Evolutionary conservation across 2,113 vertebrate genomes (phyloP).

Genomic region (Cololabis saira): DNA sequence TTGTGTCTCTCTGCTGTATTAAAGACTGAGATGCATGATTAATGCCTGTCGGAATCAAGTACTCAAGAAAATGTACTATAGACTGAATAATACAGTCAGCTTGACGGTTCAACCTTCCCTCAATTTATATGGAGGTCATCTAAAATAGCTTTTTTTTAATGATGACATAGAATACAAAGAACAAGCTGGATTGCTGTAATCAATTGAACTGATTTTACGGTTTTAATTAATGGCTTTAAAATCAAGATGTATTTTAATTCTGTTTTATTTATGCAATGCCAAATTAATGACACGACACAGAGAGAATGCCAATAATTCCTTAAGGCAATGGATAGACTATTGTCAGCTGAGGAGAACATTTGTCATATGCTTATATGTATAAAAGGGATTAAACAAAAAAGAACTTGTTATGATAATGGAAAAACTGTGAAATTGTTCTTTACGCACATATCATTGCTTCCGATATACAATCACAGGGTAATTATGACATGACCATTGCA

Average conservation of each 20-base stretch:
- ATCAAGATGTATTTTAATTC: background rate
- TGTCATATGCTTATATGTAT: background rate
- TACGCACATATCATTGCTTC: background rate
- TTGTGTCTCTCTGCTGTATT: slow-evolving; percentile 23
- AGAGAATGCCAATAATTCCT: background rate
- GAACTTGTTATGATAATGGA: background rate
- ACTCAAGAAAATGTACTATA: slow-evolving; percentile 19
- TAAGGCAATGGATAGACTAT: background rate
- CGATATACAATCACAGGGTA: background rate
- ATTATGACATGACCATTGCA: background rate
- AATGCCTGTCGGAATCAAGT: slow-evolving; percentile 30
- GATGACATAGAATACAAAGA: too few relatives aligned
- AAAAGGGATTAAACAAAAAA: slow-evolving; percentile 8
- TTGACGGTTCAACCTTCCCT: background rate
- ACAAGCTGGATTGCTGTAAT: background rate
- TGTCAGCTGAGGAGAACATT: background rate
- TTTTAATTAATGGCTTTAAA: background rate
- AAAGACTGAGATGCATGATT: slow-evolving; percentile 45
- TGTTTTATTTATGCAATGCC: background rate
- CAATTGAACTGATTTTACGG: background rate
- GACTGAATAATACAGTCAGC: slow-evolving; percentile 9
- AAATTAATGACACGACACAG: too few relatives aligned
- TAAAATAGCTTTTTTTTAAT: too few relatives aligned
- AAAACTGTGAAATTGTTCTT: slow-evolving; percentile 17
- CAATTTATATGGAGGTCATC: too few relatives aligned